Evolutionary conservation across 2,888 invertebrate genomes (phyloP).

Genomic region (Beris morrisii): DNA sequence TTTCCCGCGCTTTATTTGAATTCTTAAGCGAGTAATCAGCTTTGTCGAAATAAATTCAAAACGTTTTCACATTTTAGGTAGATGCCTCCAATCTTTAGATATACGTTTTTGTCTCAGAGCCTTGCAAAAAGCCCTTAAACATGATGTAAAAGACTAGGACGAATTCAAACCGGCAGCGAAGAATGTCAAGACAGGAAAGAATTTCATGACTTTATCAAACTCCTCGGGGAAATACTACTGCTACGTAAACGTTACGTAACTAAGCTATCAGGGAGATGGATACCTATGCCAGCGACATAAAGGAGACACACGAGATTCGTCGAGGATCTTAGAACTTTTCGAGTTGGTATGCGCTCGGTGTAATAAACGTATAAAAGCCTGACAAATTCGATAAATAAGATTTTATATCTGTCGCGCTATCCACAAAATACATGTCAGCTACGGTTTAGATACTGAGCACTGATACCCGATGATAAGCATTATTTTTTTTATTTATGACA

Average conservation of each 20-base stretch:
- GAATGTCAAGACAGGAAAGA: conserved; percentile 9
- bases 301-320: conserved; percentile 7
- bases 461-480: too few relatives aligned
- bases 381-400: conserved; percentile 29
- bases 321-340: background rate
- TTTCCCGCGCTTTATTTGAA: too few relatives aligned
- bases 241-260: background rate
- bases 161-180: conserved; percentile 2
- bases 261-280: background rate
- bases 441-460: too few relatives aligned
- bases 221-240: conserved; percentile 28
- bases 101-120: too few relatives aligned
- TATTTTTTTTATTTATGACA: too few relatives aligned
- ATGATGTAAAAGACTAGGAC: too few relatives aligned
- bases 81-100: too few relatives aligned
- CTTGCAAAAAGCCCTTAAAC: too few relatives aligned
- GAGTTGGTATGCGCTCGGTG: background rate
- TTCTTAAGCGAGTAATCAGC: too few relatives aligned
- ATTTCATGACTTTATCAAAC: conserved; percentile 29
- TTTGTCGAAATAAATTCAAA: too few relatives aligned
- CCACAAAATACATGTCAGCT: too few relatives aligned
- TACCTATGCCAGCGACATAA: conserved; percentile 7
- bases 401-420: conserved; percentile 6
- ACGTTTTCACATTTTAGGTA: too few relatives aligned
- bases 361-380: conserved; percentile 28